Conservation (phyloP, 2,113 vertebrate species). For the Elaphurus davidianus region DNA sequence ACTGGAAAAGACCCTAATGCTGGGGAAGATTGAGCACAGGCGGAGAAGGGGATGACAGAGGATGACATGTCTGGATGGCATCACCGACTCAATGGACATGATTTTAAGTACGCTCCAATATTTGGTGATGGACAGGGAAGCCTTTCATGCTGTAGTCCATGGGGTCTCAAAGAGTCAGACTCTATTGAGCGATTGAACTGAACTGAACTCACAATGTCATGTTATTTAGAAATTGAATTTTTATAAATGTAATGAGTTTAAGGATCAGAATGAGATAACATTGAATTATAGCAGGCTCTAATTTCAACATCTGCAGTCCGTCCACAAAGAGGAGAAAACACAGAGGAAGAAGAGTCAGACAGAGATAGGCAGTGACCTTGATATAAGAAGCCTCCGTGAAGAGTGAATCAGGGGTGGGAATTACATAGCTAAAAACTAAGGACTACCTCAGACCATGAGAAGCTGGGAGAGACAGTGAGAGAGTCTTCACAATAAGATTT, state of each 20-base stretch:
- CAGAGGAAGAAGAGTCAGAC: neutral
- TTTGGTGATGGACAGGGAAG: neutral
- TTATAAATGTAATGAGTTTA: neutral
- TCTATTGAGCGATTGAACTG: neutral
- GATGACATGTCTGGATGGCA: neutral
- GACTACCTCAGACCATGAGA: neutral
- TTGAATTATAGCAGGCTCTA: accelerated
- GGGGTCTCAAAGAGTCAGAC: neutral
- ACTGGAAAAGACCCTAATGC: neutral
- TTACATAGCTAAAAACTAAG: neutral
- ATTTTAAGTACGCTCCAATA: neutral
- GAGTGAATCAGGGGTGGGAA: too few species aligned
- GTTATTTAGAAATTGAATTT: neutral
- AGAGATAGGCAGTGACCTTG: neutral
- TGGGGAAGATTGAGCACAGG: neutral
- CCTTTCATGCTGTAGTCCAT: neutral
- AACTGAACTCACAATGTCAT: neutral
- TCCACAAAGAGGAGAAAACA: neutral
- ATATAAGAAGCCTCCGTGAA: neutral
- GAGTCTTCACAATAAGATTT: too few species aligned
- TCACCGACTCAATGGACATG: accelerated
- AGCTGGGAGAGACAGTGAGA: neutral
- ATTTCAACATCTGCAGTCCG: neutral
- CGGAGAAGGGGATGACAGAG: accelerated
- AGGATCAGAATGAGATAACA: neutral